Percentiles rank a stretch among this genome's conserved stretches.
phyloP scores from a whole-genome alignment of 2,888 invertebrate species.

The Hecatera dysodea region DNA sequence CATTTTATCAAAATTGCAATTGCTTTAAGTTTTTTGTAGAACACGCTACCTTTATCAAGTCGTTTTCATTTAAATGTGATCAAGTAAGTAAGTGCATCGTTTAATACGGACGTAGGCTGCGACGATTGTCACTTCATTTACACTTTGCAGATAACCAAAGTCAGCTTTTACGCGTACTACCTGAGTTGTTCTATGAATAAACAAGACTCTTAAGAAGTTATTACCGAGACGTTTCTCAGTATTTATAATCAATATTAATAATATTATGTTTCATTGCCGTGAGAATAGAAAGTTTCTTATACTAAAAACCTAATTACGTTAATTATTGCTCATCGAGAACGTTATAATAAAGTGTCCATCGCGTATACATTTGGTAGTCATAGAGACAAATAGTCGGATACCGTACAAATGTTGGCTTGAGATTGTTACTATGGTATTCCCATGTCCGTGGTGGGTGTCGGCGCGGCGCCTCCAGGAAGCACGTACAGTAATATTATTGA shows the following conservation, averaged over 20 bases:
- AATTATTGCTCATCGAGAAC: slow-evolving; percentile 50
- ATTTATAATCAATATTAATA: slow-evolving; percentile 30
- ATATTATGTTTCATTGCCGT: slow-evolving; percentile 58
- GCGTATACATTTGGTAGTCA: slow-evolving; percentile 49
- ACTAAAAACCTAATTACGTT: slow-evolving; percentile 57
- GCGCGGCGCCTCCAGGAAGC: slow-evolving; percentile 83
- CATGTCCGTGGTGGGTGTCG: slow-evolving; percentile 71
- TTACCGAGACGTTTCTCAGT: slow-evolving; percentile 30
- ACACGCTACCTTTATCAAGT: slow-evolving; percentile 66
- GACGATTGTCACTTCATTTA: slow-evolving; percentile 80
- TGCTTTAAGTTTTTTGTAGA: slow-evolving; percentile 69
- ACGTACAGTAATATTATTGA: slow-evolving; percentile 91
- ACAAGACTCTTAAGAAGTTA: slow-evolving; percentile 59
- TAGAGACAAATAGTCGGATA: slow-evolving; percentile 52
- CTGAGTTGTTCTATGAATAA: slow-evolving; percentile 67
- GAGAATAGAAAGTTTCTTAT: slow-evolving; percentile 51
- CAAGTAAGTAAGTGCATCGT: slow-evolving; percentile 73
- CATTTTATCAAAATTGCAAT: slow-evolving; percentile 69
- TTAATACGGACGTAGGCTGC: slow-evolving; percentile 70
- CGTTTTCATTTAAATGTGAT: slow-evolving; percentile 75
- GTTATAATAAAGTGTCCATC: slow-evolving; percentile 42
- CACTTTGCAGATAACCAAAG: slow-evolving; percentile 77
- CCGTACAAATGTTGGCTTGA: slow-evolving; percentile 53
- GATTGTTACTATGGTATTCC: slow-evolving; percentile 63
- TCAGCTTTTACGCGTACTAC: slow-evolving; percentile 61